Conservation (phyloP, 2,797 vertebrate species). For the Argyrosomus regius region DNA sequence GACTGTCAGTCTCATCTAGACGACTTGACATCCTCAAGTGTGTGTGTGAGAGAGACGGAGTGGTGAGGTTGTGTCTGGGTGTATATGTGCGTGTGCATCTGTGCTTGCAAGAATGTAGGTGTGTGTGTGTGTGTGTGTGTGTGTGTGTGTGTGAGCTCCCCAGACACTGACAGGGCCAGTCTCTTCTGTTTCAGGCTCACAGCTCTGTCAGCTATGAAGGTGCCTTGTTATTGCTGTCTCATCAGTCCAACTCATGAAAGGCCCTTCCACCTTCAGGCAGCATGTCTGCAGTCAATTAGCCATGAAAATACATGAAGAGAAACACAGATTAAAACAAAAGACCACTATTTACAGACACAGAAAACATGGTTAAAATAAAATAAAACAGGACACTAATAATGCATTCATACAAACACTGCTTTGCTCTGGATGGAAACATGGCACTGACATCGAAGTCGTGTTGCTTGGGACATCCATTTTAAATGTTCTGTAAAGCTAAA, state of each 20-base stretch:
- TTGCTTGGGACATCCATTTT: no score
- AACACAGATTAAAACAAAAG: conserved; percentile 3
- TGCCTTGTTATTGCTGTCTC: conserved; percentile 27
- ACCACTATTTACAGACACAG: not conserved
- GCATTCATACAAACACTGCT: not conserved
- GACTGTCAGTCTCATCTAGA: conserved; percentile 56
- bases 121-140: not conserved
- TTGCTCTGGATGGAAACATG: no score
- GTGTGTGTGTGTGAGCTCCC: conserved; percentile 6
- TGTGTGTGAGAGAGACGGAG: conserved; percentile 20
- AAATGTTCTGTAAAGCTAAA: no score
- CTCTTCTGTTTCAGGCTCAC: conserved; percentile 23
- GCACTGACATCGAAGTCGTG: no score
- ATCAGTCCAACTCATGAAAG: conserved; percentile 1
- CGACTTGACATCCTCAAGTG: conserved; percentile 49
- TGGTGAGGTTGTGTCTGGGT: not conserved
- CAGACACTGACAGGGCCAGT: conserved; percentile 21
- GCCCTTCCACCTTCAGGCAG: not conserved
- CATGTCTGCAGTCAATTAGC: conserved; percentile 3
- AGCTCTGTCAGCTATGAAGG: conserved; percentile 27
- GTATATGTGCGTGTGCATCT: not conserved
- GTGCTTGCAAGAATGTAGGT: no score
- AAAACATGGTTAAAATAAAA: not conserved
- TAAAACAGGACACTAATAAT: conserved; percentile 3
- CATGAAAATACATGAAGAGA: not conserved